These are phyloP conservation scores for Sialia sialis DNA, from an alignment of 2,113 vertebrate species.

Conservation along the genomic window DNA sequence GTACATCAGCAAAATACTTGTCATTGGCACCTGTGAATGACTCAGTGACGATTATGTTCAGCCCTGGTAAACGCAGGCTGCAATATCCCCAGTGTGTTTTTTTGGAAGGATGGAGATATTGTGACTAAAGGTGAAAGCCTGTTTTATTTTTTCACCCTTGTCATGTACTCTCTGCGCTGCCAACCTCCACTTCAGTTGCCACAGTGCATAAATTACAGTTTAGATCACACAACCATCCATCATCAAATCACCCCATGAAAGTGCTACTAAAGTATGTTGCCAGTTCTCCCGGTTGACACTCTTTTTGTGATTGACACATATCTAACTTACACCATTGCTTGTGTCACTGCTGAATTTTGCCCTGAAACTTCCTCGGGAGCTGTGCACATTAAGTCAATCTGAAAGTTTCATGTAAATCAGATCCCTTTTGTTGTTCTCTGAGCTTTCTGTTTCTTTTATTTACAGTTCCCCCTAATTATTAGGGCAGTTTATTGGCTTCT, in stretches of 20 bases:
- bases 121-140: slow-evolving; percentile 60
- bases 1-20: background rate
- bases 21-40: background rate
- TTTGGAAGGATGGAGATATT: slow-evolving; percentile 45
- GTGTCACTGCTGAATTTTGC: slow-evolving; percentile 58
- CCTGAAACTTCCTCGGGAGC: slow-evolving; percentile 12
- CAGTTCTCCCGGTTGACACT: slow-evolving; percentile 57
- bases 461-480: background rate
- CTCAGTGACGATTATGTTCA: background rate
- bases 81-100: background rate
- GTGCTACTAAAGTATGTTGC: slow-evolving; percentile 46
- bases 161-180: slow-evolving; percentile 55
- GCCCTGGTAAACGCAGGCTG: background rate
- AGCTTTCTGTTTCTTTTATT: background rate
- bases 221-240: slow-evolving; percentile 58
- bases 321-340: slow-evolving; percentile 51
- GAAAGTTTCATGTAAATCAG: slow-evolving; percentile 45
- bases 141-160: slow-evolving; percentile 66
- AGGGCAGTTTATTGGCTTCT: background rate
- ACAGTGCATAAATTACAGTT: slow-evolving; percentile 66
- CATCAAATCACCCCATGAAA: slow-evolving; percentile 59
- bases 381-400: slow-evolving; percentile 21
- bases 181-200: slow-evolving; percentile 65
- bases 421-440: slow-evolving; percentile 6
- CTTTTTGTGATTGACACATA: slow-evolving; percentile 62